phyloP scores from a whole-genome alignment of 1,140 invertebrate species.

The Aphaenogaster ashmeadi region DNA sequence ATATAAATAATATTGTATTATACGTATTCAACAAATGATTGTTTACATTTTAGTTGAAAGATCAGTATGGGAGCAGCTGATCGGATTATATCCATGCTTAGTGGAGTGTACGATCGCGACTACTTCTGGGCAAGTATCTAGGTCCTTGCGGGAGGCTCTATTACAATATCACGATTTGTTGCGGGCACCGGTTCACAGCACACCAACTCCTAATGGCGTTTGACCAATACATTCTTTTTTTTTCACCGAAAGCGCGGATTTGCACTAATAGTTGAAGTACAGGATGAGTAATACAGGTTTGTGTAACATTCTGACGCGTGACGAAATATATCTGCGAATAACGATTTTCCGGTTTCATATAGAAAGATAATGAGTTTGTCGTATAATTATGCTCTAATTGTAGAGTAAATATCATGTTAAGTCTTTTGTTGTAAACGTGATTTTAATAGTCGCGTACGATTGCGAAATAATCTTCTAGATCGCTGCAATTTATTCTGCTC shows the following conservation, averaged over 20 bases:
- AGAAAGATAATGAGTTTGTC: neutral
- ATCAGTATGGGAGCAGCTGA: constrained; percentile 97
- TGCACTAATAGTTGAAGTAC: constrained; percentile 56
- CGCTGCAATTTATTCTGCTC: constrained; percentile 31
- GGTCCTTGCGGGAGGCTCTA: constrained; percentile 94
- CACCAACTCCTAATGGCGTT: constrained; percentile 84
- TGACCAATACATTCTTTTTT: constrained; percentile 82
- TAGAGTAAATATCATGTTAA: constrained; percentile 19
- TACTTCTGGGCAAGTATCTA: constrained; percentile 92
- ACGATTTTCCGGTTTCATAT: neutral
- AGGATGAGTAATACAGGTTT: constrained; percentile 63
- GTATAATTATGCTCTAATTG: constrained; percentile 14
- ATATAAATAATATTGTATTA: constrained; percentile 5
- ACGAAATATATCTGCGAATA: constrained; percentile 36
- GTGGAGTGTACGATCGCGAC: constrained; percentile 95
- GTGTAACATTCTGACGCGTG: constrained; percentile 33
- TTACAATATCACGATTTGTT: constrained; percentile 96
- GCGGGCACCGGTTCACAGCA: constrained; percentile 88
- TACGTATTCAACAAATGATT: constrained; percentile 34
- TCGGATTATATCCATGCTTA: constrained; percentile 95
- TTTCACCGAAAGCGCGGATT: constrained; percentile 71
- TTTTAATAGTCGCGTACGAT: neutral
- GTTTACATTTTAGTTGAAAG: constrained; percentile 91
- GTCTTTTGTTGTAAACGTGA: neutral
- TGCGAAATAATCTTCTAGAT: constrained; percentile 2